Evolutionary conservation across 2,797 vertebrate genomes (phyloP).

Genomic region (Botia kubotai): DNA sequence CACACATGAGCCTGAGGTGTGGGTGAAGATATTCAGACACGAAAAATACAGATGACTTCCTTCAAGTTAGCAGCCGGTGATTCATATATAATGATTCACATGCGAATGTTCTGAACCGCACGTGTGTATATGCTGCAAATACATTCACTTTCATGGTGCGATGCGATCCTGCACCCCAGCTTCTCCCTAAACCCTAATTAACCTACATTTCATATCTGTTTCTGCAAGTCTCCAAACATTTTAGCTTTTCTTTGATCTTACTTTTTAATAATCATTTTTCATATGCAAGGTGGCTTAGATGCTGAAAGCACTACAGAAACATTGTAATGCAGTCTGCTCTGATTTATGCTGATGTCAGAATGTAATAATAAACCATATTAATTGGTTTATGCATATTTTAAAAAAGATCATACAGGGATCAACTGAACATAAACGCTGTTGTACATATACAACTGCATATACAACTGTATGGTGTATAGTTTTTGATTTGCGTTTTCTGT

Average conservation of each 20-base stretch:
- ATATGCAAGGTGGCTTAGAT: neutral
- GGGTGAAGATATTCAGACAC: conserved; percentile 23
- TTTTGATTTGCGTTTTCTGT: neutral
- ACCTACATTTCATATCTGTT: neutral
- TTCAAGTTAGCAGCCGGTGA: conserved; percentile 20
- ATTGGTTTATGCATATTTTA: neutral
- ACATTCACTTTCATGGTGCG: neutral
- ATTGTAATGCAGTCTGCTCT: neutral
- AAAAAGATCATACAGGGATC: neutral
- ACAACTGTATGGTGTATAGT: neutral
- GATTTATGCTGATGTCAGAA: neutral
- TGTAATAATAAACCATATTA: neutral
- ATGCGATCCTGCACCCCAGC: neutral
- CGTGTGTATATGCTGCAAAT: neutral
- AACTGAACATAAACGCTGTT: neutral
- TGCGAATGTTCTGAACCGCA: neutral
- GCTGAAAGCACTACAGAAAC: neutral
- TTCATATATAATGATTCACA: conserved; percentile 21
- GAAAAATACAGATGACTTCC: conserved; percentile 27
- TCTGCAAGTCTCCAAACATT: conserved; percentile 1
- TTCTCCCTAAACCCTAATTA: conserved; percentile 26
- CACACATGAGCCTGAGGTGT: conserved; percentile 18
- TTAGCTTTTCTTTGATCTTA: conserved; percentile 2
- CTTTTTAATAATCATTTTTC: neutral
- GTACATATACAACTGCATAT: neutral